Base-by-base conservation (phyloP, 2,888 invertebrate species). In the Quadroppia sp. region DNA sequence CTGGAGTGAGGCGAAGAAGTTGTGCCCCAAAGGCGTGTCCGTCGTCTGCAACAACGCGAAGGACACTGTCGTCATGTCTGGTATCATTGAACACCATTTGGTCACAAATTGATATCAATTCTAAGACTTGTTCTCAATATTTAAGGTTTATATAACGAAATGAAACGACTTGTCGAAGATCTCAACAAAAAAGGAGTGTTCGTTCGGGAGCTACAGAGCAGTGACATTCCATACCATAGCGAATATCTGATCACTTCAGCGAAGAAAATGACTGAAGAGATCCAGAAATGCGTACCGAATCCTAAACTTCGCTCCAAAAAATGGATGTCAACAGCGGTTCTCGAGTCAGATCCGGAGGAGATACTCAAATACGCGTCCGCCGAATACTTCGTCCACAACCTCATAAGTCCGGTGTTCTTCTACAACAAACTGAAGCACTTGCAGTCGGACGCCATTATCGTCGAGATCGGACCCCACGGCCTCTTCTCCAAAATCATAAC, bases 381-480 rank as follows among this genome's bases (percentile, higher is more conserved):
- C 0, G 91, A 90, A 42, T 99, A 99, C 84, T 95, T 96, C 82
- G 94, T 94, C 42, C 94, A 96, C 86, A 97, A 97, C 84, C 85
- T 96, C 78, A 85, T 95, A 75, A 94, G 93, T 72, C 94, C 95
- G 13, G 96, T 96, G 71, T 86, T 92, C 71, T 96, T 94, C 87
- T 89, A 94, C 80, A 94, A 94, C 81, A 95, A 91, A 3, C 81
- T 96, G 77, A 84, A 86, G 78, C 88, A 89, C 81, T 86, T 98
- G 64, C 98, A 98, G 17, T 87, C 87, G 78, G 90, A 92, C 81
- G 94, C 96, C 6, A 86, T 97, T 77, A 87, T 90, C 77, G 87
- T 99, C 80, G 98, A 98, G 83, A 88, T 98, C 79, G 96, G 96
- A 11, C 96, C 97, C 17, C 95, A 96, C 82, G 90, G 91, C 80